Percentiles rank a stretch among this genome's conserved stretches.
phyloP scores from a whole-genome alignment of 2,113 vertebrate species.

The Grammomys dolichurus region DNA sequence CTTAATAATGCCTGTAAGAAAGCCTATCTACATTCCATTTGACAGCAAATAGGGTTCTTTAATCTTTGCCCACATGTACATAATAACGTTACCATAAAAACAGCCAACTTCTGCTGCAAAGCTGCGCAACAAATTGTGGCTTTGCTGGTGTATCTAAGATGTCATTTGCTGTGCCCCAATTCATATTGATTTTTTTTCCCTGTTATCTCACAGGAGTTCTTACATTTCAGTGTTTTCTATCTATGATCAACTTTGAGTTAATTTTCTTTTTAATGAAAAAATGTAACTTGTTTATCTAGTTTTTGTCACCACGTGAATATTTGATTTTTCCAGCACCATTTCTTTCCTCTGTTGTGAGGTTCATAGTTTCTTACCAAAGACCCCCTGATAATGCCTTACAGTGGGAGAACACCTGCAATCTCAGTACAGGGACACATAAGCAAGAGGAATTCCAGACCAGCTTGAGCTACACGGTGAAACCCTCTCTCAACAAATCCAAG shows the following conservation, averaged over 20 bases:
- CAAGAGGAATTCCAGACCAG: background rate
- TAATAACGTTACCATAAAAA: slow-evolving; percentile 8
- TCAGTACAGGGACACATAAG: background rate
- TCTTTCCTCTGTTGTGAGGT: background rate
- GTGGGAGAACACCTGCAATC: background rate
- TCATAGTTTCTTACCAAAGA: background rate
- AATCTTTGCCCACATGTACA: background rate
- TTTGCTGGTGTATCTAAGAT: background rate
- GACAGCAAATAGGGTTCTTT: background rate
- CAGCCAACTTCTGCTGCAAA: background rate
- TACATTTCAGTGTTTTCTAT: background rate
- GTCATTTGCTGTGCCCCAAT: background rate
- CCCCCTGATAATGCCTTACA: too few relatives aligned
- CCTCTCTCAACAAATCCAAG: background rate
- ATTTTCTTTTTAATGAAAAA: background rate
- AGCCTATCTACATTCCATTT: background rate
- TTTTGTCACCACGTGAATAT: background rate
- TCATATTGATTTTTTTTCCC: background rate
- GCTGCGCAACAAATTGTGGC: background rate
- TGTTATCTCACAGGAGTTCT: background rate
- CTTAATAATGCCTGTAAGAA: background rate
- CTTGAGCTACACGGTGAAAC: background rate
- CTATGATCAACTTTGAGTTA: background rate
- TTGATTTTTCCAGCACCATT: background rate
- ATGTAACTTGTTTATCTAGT: background rate